Conservation (phyloP, 2,888 invertebrate genomes). For the Euproctis similis region DNA sequence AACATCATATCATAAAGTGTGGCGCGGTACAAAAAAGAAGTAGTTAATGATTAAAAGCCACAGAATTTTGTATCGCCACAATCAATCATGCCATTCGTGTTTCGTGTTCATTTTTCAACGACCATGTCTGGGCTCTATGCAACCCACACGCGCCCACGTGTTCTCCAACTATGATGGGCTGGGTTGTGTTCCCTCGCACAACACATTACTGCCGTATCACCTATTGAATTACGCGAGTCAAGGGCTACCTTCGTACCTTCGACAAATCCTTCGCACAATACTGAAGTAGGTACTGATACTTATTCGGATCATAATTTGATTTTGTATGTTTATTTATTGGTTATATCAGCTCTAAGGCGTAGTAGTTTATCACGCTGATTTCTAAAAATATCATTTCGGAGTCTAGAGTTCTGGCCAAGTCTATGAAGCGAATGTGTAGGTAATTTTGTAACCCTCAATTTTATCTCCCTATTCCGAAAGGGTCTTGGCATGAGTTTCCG, state of each 20-base stretch:
- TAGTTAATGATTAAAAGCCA: slow-evolving; percentile 22
- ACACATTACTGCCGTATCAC: slow-evolving; percentile 32
- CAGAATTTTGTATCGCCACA: slow-evolving; percentile 19
- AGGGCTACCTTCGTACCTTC: slow-evolving; percentile 21
- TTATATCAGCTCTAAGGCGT: too few relatives aligned
- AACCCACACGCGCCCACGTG: slow-evolving; percentile 19
- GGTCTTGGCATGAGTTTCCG: too few relatives aligned
- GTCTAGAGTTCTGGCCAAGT: too few relatives aligned
- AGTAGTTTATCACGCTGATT: too few relatives aligned
- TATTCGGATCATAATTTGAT: slow-evolving; percentile 12
- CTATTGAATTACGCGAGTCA: slow-evolving; percentile 30
- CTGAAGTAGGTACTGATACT: too few relatives aligned
- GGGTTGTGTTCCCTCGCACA: slow-evolving; percentile 35
- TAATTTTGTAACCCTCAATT: too few relatives aligned
- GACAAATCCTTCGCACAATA: slow-evolving; percentile 16
- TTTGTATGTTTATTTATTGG: too few relatives aligned
- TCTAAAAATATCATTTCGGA: too few relatives aligned
- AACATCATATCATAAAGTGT: slow-evolving; percentile 12
- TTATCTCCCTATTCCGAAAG: too few relatives aligned
- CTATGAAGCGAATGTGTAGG: too few relatives aligned
- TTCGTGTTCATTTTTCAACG: slow-evolving; percentile 25
- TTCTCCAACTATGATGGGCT: slow-evolving; percentile 42
- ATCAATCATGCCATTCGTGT: slow-evolving; percentile 26
- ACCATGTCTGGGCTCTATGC: slow-evolving; percentile 17
- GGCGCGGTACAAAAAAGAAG: slow-evolving; percentile 16